Evolutionary conservation across 2,888 invertebrate genomes (phyloP), one percentile per base, ranked within the genome.

Genomic region (Melipona beecheii): DNA sequence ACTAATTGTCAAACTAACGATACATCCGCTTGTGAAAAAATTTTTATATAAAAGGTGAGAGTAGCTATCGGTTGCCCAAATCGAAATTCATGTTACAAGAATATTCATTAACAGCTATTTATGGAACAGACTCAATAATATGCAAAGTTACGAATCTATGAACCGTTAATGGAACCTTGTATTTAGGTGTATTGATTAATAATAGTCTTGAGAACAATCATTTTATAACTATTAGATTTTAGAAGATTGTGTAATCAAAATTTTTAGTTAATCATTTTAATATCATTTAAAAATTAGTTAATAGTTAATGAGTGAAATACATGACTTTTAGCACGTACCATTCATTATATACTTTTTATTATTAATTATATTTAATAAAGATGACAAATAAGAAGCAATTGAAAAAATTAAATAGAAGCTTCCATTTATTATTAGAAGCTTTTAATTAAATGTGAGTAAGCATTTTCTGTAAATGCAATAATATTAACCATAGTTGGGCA

Each of bases 31-130:
- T 21, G 3, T 17, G n/a, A 49, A 24, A 21, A 69, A 82, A 75
- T 24, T 56, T 52, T 15, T 52, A 4, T 0, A 31, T 24, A 36
- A 56, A 65, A 83, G 49, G 66, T 70, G 74, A 77, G 72, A 80
- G 77, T 62, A 21, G 62, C 27, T 58, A 70, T 65, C 56, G 80
- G 43, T 82, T 78, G 73, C 77, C 54, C n/a, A 86, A 85, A 85
- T 83, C 24, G 66, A 17, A 64, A 62, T 21, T 58, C 69, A n/a
- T n/a, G 27, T 82, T 62, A 75, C 85, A 72, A 50, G 76, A 85
- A 66, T 78, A 78, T 85, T 80, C 72, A 72, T 76, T 81, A 71
- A 74, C 72, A 19, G 36, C 15, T 50, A 58, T 78, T 86, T 81
- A 31, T 36, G 54, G 78, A 85, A 81, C 64, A 76, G 78, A 85